Evolutionary conservation across 2,888 invertebrate genomes (phyloP), one percentile per base, ranked within the genome.

Genomic region (Dinocampus coccinellae): DNA sequence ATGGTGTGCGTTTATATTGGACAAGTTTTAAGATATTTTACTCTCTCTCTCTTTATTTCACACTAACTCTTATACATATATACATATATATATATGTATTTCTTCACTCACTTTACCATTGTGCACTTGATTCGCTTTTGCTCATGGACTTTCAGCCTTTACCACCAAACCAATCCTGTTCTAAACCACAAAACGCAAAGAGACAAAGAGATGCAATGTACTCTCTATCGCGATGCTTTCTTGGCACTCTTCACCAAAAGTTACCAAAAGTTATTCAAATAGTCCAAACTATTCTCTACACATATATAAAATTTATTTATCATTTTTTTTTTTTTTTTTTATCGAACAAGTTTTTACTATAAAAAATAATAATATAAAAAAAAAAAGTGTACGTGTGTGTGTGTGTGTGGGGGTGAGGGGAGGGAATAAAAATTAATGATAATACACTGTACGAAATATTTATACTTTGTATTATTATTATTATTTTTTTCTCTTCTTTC

Each of bases 231-330:
- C n/a, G n/a, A n/a, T 33, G 24, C 33, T 20, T 26, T 53, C 53
- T 26, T 52, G 47, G 33, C 20, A 20, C 26, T 34, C 39, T 13
- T 47, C 20, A 24, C 53, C 10, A 11, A 53, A 11, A 69, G 36
- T 52, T 63, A 33, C 64, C 42, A n/a, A n/a, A 70, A 58, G 58
- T 57, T 70, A 70, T 70, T 34, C 42, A 70, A 61, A 69, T 29
- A 10, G 24, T 53, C 24, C n/a, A 11, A 24, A 13, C 52, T 53
- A 52, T 69, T 24, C 62, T 53, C n/a, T n/a, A n/a, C n/a, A n/a
- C n/a, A n/a, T n/a, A n/a, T n/a, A n/a, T n/a, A n/a, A n/a, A n/a
- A n/a, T n/a, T n/a, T n/a, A n/a, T n/a, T n/a, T n/a, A n/a, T n/a
- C n/a, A n/a, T n/a, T n/a, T n/a, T n/a, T n/a, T n/a, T n/a, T n/a